These are phyloP conservation scores for Stegostoma tigrinum DNA, from an alignment of 2,113 vertebrate species.

Conservation along the genomic window DNA sequence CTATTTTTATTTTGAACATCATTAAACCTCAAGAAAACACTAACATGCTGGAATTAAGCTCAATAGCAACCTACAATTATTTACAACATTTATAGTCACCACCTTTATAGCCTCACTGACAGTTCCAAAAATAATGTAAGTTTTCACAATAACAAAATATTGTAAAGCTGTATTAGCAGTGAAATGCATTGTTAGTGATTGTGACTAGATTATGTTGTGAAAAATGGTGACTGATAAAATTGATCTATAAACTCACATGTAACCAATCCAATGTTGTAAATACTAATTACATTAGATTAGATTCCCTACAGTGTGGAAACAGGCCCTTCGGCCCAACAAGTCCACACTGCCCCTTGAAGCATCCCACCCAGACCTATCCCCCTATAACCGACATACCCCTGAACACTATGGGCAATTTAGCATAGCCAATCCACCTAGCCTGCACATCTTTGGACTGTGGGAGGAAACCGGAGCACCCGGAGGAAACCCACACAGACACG, in stretches of 20 bases:
- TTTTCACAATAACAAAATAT: neutral
- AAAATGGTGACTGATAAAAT: neutral
- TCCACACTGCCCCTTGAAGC: no score
- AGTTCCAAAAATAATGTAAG: neutral
- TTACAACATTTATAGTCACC: neutral
- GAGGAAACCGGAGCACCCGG: no score
- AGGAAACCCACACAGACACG: no score
- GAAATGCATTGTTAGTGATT: neutral
- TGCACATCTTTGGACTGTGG: no score
- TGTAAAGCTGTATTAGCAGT: neutral
- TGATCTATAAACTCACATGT: neutral
- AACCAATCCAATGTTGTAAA: neutral
- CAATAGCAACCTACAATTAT: neutral
- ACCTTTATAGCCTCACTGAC: neutral
- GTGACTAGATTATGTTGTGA: neutral
- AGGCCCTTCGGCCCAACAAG: no score
- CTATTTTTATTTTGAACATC: neutral
- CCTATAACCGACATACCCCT: no score
- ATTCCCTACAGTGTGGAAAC: no score
- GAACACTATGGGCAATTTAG: no score
- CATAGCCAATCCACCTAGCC: no score
- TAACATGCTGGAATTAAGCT: neutral
- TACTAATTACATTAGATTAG: no score
- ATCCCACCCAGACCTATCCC: no score
- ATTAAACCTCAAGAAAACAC: neutral